These are phyloP conservation scores for Porites rus DNA, from an alignment of 92 coral and sea anemone genomes.

Conservation along the genomic window DNA sequence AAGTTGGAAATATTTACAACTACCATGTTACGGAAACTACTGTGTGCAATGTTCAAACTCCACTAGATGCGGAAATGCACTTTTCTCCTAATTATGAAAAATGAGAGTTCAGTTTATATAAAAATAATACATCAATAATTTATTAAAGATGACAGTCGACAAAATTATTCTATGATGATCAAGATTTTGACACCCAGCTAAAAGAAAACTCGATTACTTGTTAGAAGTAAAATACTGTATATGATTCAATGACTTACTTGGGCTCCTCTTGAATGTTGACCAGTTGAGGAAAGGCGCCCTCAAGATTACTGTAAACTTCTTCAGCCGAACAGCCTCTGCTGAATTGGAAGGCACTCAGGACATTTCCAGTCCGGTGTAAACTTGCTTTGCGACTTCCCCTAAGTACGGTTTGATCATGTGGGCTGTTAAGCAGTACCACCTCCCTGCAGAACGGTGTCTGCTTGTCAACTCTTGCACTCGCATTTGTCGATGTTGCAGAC, in stretches of 20 bases:
- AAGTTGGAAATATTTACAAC: neutral
- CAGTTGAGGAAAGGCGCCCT: slow-evolving; percentile 45
- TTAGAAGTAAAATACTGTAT: neutral
- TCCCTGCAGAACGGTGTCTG: slow-evolving; percentile 39
- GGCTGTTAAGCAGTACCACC: slow-evolving; percentile 40
- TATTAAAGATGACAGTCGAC: neutral
- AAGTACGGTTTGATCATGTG: slow-evolving; percentile 20
- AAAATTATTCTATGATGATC: neutral
- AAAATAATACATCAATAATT: neutral
- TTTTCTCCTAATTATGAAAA: neutral
- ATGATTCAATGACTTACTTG: slow-evolving; percentile 24
- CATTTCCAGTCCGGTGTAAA: slow-evolving; percentile 52
- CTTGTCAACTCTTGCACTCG: slow-evolving; percentile 25
- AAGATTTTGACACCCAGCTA: slow-evolving; percentile 3
- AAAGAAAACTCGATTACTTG: neutral
- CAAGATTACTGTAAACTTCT: slow-evolving; percentile 39
- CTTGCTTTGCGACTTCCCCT: slow-evolving; percentile 12
- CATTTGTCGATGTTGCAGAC: neutral
- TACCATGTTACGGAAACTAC: neutral
- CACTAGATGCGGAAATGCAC: slow-evolving; percentile 1
- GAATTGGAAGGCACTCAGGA: slow-evolving; percentile 58
- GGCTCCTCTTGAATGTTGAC: slow-evolving; percentile 17
- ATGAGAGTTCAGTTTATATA: neutral
- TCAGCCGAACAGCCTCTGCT: slow-evolving; percentile 51
- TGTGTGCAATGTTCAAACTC: neutral